Conservation (phyloP, 2,797 vertebrate genomes). For the Cyprinodon diabolis region DNA sequence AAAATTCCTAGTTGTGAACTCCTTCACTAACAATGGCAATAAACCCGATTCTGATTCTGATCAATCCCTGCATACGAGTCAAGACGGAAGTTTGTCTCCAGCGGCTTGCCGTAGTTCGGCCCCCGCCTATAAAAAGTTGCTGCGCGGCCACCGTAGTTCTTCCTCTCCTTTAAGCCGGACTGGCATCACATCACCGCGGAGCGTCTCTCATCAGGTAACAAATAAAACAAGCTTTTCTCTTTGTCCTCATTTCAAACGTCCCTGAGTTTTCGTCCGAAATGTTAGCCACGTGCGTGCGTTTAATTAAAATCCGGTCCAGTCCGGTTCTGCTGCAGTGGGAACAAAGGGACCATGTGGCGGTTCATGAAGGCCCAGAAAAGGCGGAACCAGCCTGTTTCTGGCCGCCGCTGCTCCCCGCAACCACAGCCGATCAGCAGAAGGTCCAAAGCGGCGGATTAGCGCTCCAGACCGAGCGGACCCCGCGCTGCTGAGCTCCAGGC, state of each 20-base stretch:
- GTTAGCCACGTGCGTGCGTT: too few relatives aligned
- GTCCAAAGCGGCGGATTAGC: neutral
- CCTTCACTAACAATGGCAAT: too few relatives aligned
- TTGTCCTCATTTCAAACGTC: too few relatives aligned
- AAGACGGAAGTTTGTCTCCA: constrained; percentile 16
- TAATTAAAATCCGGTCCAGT: neutral
- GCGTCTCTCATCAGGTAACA: constrained; percentile 24
- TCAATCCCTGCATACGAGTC: too few relatives aligned
- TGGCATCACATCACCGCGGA: neutral
- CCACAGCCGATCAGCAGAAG: neutral
- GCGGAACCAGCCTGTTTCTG: neutral
- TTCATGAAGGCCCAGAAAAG: constrained; percentile 22
- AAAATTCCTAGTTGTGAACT: too few relatives aligned
- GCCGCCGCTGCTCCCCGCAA: neutral
- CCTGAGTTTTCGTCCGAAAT: neutral
- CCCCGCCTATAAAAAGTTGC: constrained; percentile 44
- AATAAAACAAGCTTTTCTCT: neutral
- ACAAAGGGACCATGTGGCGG: constrained; percentile 55
- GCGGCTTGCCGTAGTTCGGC: constrained; percentile 13
- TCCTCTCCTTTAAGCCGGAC: constrained; percentile 23
- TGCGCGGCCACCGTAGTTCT: constrained; percentile 11
- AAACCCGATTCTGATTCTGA: too few relatives aligned
- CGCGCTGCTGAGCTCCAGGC: neutral
- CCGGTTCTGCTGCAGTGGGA: neutral
- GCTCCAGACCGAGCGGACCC: neutral